Evolutionary conservation across 2,797 vertebrate species (phyloP), one percentile per base, ranked within the genome.

Genomic region (Acanthurus leucopareius): DNA sequence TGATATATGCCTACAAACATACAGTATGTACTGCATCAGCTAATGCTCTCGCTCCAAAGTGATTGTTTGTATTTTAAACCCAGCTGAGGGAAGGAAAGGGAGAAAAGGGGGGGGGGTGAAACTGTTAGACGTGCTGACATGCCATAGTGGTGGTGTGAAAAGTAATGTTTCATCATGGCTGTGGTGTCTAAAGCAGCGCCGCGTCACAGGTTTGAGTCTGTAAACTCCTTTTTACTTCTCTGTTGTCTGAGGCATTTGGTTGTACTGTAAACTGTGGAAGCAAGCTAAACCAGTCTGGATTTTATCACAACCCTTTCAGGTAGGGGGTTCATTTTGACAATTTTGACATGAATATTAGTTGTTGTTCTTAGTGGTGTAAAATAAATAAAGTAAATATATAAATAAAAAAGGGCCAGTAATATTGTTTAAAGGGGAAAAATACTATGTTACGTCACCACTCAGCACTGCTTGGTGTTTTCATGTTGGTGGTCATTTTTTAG

Each of bases 21-120:
- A 74, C 77, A 86, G 61, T 83, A 74, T 82, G 86, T 87, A 86
- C 80, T 51, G 75, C 74, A 66, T 84, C 81, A 78, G 74, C 86
- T 78, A 64, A 76, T 75, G 85, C 77, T 73, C 75, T 77, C 14
- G 2, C 85, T 90, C 86, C 56, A 62, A 84, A 79, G 79, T 85
- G 80, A 89, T 80, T 84, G 88, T 91, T 86, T 89, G 80, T 89
- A 83, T 79, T 88, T 88, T 82, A 59, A 65, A 57, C 54, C 73
- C 62, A 28, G 63, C 4, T 35, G 6, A 22, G 57, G 79, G 64
- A 67, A 28, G 45, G 49, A 63, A 60, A 79, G 44, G 58, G 49
- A 67, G 65, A 56, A 3, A 42, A 13, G 32, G 13, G 9, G 25
- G 20, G 19, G 57, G 32, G 17, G 38, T 62, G 6, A 35, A 47